A percentile compares a stretch with the other conserved stretches of the same genome.
These are phyloP conservation scores for Brachyptera risi DNA, from an alignment of 2,888 invertebrate species.

Conservation along the genomic window DNA sequence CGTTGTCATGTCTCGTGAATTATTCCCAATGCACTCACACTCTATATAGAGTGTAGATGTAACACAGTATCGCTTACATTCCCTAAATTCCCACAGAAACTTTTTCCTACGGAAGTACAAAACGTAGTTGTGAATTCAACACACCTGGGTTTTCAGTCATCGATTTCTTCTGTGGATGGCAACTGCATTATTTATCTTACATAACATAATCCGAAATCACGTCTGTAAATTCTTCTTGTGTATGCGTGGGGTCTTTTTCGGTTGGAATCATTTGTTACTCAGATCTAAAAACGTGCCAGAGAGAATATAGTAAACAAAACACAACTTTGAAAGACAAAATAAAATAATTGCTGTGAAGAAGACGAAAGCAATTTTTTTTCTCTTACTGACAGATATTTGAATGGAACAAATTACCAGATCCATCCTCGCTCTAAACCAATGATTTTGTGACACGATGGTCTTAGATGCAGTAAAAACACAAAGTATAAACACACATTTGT, in stretches of 20 bases:
- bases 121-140: not conserved
- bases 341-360: constrained; percentile 4
- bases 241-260: not conserved
- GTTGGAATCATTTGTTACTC: not conserved
- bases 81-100: constrained; percentile 27
- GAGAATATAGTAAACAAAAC: not conserved
- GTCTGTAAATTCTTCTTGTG: not conserved
- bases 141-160: not conserved
- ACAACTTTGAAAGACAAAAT: not conserved
- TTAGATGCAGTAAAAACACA: constrained; percentile 14
- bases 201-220: not conserved
- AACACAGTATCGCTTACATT: constrained; percentile 26
- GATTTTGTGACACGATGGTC: not conserved
- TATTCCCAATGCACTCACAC: constrained; percentile 27
- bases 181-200: not conserved
- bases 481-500: constrained; percentile 19
- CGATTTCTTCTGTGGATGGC: not conserved
- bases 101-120: constrained; percentile 10
- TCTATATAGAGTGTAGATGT: constrained; percentile 24
- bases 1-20: constrained; percentile 21
- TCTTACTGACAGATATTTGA: not conserved
- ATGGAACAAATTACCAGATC: not conserved
- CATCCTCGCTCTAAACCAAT: not conserved
- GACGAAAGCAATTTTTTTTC: not conserved
- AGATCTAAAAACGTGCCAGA: not conserved